These are phyloP conservation scores for Melanostigma gelatinosum DNA, from an alignment of 2,113 vertebrate genomes.

Conservation along the genomic window DNA sequence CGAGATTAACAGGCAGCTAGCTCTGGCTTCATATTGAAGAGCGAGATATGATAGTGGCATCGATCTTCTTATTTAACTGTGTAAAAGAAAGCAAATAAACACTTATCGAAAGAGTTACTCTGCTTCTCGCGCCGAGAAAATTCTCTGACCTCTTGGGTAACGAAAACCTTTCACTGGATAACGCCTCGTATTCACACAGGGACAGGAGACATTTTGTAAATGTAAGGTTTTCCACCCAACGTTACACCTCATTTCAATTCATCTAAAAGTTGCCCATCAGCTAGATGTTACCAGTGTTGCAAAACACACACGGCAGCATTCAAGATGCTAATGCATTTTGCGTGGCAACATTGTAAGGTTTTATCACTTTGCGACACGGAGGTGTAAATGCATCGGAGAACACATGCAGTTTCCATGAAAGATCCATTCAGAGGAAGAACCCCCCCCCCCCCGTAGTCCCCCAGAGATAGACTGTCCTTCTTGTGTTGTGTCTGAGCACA, in stretches of 20 bases:
- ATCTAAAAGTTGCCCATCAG: conserved; percentile 26
- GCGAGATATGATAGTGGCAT: background rate
- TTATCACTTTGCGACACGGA: conserved; percentile 45
- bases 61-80: background rate
- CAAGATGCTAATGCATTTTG: conserved; percentile 39
- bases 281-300: conserved; percentile 1
- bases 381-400: conserved; percentile 46
- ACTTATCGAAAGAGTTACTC: background rate
- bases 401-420: conserved; percentile 46
- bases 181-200: background rate
- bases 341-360: conserved; percentile 17
- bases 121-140: background rate
- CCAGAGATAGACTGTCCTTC: conserved; percentile 75
- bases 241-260: conserved; percentile 15
- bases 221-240: background rate
- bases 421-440: conserved; percentile 34
- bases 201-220: conserved; percentile 10
- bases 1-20: background rate
- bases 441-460: conserved; percentile 32
- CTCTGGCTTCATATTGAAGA: background rate
- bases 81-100: background rate
- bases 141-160: background rate
- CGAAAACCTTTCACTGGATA: background rate
- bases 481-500: conserved; percentile 64
- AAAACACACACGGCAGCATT: conserved; percentile 21